Conservation (phyloP, 2,113 vertebrate species). For the Zosterops pallidus region DNA sequence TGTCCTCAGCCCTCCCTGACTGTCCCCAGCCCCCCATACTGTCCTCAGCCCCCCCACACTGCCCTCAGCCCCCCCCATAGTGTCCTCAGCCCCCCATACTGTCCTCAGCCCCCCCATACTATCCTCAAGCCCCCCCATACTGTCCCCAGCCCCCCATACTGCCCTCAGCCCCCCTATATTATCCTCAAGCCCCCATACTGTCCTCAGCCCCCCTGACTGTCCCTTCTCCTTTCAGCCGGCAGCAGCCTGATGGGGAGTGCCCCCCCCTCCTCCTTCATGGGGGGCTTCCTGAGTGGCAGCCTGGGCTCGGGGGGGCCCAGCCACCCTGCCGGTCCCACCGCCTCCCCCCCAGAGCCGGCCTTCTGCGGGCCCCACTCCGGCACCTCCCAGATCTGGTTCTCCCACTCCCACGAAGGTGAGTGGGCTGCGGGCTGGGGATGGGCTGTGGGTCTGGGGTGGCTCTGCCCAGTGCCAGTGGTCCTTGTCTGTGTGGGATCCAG, state of each 20-base stretch:
- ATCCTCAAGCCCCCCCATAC: no score
- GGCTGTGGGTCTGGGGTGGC: background rate
- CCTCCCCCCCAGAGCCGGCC: slow-evolving; percentile 88
- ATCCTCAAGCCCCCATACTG: no score
- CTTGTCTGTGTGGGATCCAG: background rate
- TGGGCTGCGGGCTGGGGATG: fast-evolving
- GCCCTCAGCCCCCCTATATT: no score
- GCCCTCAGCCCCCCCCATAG: background rate
- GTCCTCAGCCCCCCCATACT: no score
- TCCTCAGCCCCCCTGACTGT: background rate
- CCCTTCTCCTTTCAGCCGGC: slow-evolving; percentile 73
- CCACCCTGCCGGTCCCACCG: slow-evolving; percentile 83
- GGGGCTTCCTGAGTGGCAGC: slow-evolving; percentile 93
- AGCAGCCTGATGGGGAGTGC: slow-evolving; percentile 93
- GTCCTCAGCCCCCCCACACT: background rate
- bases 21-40: background rate
- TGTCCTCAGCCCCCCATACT: no score
- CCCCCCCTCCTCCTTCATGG: slow-evolving; percentile 92
- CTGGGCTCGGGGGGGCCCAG: slow-evolving; percentile 87
- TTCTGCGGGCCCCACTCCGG: slow-evolving; percentile 90
- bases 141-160: no score
- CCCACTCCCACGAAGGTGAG: slow-evolving; percentile 97
- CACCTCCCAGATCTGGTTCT: slow-evolving; percentile 96
- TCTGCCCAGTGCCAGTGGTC: background rate
- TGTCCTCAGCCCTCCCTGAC: background rate